phyloP scores from a whole-genome alignment of 23 tunicate species.

The Botrylloides violaceus region DNA sequence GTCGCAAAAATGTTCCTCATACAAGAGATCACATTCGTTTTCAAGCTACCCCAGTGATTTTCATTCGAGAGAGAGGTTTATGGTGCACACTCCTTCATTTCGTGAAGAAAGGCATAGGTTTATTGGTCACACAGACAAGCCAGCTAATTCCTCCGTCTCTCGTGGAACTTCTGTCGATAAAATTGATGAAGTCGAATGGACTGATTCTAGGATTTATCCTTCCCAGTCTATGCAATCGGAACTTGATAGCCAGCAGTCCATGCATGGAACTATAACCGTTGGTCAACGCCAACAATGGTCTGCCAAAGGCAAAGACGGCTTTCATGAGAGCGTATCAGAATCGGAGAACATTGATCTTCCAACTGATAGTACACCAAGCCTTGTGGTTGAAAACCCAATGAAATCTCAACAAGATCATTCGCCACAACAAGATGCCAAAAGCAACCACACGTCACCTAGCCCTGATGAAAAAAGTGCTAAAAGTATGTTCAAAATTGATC shows the following conservation, averaged over 20 bases:
- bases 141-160: no score
- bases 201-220: not conserved
- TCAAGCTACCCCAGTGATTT: not conserved
- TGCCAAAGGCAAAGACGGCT: not conserved
- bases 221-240: not conserved
- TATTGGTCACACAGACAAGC: not conserved
- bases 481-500: conserved; percentile 34
- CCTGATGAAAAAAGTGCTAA: conserved; percentile 55
- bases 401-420: not conserved
- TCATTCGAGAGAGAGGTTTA: not conserved
- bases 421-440: not conserved
- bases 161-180: not conserved
- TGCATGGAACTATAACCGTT: not conserved
- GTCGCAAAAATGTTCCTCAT: not conserved
- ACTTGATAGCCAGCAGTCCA: not conserved
- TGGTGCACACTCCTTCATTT: not conserved
- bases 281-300: not conserved
- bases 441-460: conserved; percentile 18
- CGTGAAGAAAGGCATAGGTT: not conserved
- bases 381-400: not conserved
- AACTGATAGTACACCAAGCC: not conserved
- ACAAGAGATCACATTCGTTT: not conserved
- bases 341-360: not conserved
- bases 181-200: not conserved
- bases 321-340: not conserved